Conservation (phyloP, 2,113 vertebrate genomes). For the Tupaia chinensis region DNA sequence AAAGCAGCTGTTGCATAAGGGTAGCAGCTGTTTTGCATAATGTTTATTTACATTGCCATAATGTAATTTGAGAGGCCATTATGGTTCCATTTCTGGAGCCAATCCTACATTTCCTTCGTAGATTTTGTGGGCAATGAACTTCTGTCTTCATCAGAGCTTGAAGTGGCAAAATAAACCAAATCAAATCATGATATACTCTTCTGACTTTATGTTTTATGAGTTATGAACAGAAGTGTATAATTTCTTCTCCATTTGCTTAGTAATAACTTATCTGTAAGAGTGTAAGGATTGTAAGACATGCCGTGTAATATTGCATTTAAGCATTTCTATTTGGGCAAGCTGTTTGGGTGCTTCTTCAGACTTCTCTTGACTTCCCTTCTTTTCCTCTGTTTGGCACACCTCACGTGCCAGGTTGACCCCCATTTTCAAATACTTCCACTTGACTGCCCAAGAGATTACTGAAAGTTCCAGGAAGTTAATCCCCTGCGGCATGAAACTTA, state of each 20-base stretch:
- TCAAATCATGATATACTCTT: background rate
- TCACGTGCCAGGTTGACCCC: background rate
- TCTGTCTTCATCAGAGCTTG: conserved; percentile 28
- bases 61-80: conserved; percentile 65
- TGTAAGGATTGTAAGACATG: background rate
- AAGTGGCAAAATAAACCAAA: conserved; percentile 26
- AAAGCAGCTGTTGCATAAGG: conserved; percentile 69
- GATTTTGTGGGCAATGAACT: conserved; percentile 28
- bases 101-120: conserved; percentile 39
- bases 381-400: rapidly evolving
- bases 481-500: background rate
- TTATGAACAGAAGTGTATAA: background rate
- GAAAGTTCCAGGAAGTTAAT: background rate
- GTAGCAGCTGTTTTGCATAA: conserved; percentile 68
- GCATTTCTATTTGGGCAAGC: background rate
- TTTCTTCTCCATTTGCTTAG: background rate
- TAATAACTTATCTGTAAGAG: background rate
- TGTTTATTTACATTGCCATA: conserved; percentile 69
- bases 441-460: background rate
- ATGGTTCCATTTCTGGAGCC: conserved; percentile 53
- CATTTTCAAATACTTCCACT: background rate
- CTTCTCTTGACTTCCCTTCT: background rate
- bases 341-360: background rate
- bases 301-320: background rate
- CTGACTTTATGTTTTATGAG: background rate